Conservation (phyloP, 2,113 vertebrate genomes). For the Macrotus californicus region DNA sequence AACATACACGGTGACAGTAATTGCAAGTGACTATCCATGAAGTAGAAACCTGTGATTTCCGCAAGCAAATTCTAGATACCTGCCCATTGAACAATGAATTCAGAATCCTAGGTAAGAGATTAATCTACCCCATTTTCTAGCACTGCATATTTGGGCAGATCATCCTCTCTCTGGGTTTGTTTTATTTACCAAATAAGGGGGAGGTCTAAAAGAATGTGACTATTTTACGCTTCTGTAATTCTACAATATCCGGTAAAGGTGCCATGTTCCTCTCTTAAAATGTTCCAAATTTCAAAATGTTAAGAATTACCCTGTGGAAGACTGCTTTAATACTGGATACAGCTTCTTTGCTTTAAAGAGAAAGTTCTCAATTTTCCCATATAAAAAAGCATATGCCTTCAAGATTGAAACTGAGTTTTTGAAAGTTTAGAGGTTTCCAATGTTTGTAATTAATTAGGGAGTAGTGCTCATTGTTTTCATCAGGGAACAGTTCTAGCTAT, state of each 20-base stretch:
- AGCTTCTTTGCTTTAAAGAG: background rate
- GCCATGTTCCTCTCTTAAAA: background rate
- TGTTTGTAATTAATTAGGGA: background rate
- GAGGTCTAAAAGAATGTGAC: background rate
- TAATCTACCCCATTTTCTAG: accelerated
- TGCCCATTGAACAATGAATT: background rate
- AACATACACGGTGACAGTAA: background rate
- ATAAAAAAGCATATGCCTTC: background rate
- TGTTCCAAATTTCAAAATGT: background rate
- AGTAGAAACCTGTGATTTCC: background rate
- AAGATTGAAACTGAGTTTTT: background rate
- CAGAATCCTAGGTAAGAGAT: background rate
- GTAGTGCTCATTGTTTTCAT: background rate
- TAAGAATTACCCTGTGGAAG: background rate
- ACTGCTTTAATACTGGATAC: background rate
- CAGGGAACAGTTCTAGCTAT: background rate
- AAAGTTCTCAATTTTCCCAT: background rate
- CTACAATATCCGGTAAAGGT: background rate
- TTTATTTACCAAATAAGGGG: background rate
- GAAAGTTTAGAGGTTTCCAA: background rate
- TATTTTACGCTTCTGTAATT: background rate
- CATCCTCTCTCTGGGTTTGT: background rate
- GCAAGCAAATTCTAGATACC: background rate
- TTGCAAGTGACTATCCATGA: background rate
- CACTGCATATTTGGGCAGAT: background rate